A percentile compares a stretch with the other conserved stretches of the same genome.
phyloP scores from a whole-genome alignment of 2,888 invertebrate genomes.

The Chamaedrilus cognettii region DNA sequence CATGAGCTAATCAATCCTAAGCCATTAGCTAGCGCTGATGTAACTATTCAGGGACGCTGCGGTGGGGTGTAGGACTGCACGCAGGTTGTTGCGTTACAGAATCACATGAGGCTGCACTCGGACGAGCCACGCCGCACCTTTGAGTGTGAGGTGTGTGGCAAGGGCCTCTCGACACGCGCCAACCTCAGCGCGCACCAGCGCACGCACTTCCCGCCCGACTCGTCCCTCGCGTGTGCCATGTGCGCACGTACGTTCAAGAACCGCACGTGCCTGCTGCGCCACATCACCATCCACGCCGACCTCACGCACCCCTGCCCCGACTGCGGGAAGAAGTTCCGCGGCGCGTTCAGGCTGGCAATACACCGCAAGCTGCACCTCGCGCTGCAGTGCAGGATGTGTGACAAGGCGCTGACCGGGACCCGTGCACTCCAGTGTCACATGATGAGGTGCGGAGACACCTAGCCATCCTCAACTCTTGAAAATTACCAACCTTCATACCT shows the following conservation, averaged over 20 bases:
- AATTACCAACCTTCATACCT: no score
- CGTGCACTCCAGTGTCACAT: constrained; percentile 5
- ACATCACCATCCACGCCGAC: background rate
- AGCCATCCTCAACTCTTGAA: no score
- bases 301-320: background rate
- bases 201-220: constrained; percentile 13
- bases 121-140: background rate
- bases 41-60: no score
- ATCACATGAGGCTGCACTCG: background rate
- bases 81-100: constrained; percentile 9
- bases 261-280: constrained; percentile 3
- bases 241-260: background rate
- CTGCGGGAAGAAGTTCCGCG: background rate
- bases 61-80: background rate
- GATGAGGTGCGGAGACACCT: no score
- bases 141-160: constrained; percentile 17
- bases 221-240: background rate
- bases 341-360: background rate
- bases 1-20: no score
- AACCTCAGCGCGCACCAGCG: constrained; percentile 18
- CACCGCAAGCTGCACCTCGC: background rate
- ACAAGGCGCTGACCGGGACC: constrained; percentile 6
- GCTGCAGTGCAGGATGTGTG: background rate
- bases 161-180: constrained; percentile 17
- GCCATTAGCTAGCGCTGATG: no score